Evolutionary conservation across 1,140 invertebrate genomes (phyloP), one percentile per base, ranked within the genome.

Genomic region (Whitmania pigra): DNA sequence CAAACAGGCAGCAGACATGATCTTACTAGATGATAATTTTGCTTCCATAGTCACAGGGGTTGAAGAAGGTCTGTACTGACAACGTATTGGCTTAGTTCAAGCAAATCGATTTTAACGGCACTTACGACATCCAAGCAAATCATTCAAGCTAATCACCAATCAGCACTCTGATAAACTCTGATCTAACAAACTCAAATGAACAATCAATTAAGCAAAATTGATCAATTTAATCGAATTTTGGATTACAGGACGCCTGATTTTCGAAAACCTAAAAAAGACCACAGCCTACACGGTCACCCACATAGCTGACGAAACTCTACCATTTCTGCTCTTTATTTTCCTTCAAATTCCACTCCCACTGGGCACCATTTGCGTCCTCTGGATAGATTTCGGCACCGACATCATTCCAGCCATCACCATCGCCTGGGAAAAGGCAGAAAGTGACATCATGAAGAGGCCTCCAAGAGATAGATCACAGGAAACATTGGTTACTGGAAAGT

Each of bases 1-100:
- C 70, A 99, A 99, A 84, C 94, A 99, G 87, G 96, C 96, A 70
- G 96, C 96, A 78, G 96, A 99, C 86, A 98, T 99, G 96, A 98
- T 99, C 80, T 85, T 99, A 76, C 85, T 99, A 69, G 95, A 99
- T 82, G 96, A 99, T 83, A 99, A 99, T 85, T 99, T 99, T 84
- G 94, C 95, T 55, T 98, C 96, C 31, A 70, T 70, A 25, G 69
- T 70, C 18, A 70, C 69, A 15, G 69, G 69, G 25, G 53, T 70
- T 7, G 69, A 70, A 53, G 69, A 70, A 54, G 69, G 67, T 68
- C 0, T 22, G 67, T n/a, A n/a, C n/a, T n/a, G n/a, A n/a, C n/a
- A n/a, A n/a, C n/a, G n/a, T 22, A 20, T 3, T n/a, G 22, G 20
- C 29, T 17, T 25, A 27, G 5, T 11, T 3, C 29, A 31, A 63